phyloP scores from a whole-genome alignment of 2,113 vertebrate genomes.

The Probosciger aterrimus region DNA sequence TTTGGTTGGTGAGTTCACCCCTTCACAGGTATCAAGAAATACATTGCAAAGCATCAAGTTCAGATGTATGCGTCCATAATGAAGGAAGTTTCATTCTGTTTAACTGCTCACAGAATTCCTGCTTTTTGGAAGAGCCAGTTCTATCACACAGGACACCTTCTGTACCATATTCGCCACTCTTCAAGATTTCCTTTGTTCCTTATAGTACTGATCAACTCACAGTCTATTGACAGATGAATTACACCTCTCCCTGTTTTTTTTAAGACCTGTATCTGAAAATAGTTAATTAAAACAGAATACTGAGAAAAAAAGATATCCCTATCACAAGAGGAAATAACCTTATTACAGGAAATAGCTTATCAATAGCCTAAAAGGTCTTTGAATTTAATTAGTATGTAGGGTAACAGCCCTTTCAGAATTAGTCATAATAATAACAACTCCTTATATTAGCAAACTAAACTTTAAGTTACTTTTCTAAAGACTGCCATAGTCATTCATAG shows the following conservation, averaged over 20 bases:
- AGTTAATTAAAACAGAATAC: neutral
- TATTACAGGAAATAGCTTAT: slow-evolving; percentile 24
- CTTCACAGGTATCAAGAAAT: neutral
- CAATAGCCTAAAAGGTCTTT: neutral
- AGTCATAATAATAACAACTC: slow-evolving; percentile 1
- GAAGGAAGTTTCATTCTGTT: neutral
- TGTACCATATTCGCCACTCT: neutral
- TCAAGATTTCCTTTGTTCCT: neutral
- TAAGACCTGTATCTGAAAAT: neutral
- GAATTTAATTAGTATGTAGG: slow-evolving; percentile 18
- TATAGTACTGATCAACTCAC: neutral
- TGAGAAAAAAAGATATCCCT: neutral
- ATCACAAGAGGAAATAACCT: neutral
- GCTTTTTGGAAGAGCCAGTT: neutral
- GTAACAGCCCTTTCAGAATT: neutral
- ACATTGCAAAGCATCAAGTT: neutral
- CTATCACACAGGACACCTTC: neutral
- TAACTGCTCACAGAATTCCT: neutral
- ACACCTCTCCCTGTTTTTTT: neutral
- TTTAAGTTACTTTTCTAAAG: slow-evolving; percentile 21
- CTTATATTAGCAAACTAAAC: neutral
- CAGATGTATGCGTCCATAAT: neutral
- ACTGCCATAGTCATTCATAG: neutral
- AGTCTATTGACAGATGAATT: slow-evolving; percentile 2
- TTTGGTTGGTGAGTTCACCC: neutral